Percentiles rank a stretch among this genome's conserved stretches.
Evolutionary conservation across 2,888 invertebrate species (phyloP).

Genomic region (Chrysina gloriosa): DNA sequence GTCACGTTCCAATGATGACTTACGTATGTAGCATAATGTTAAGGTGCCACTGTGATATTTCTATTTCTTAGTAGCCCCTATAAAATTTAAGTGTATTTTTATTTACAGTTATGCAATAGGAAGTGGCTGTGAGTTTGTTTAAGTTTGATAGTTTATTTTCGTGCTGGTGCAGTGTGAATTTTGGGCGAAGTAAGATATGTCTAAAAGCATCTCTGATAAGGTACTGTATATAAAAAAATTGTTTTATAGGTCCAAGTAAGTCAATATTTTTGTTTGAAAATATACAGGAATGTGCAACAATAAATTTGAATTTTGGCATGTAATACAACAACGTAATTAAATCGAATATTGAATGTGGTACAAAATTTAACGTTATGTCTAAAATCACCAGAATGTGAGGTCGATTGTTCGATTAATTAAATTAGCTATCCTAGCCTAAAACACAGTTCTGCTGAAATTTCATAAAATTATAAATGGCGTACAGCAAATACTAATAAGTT

Average conservation of each 20-base stretch:
- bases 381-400: too few relatives aligned
- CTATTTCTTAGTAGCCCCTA: slow-evolving; percentile 1
- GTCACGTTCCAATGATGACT: not conserved
- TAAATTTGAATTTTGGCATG: too few relatives aligned
- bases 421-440: too few relatives aligned
- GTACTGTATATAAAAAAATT: not conserved
- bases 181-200: slow-evolving; percentile 12
- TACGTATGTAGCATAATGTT: not conserved
- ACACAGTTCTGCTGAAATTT: too few relatives aligned
- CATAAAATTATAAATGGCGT: too few relatives aligned
- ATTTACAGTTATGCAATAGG: slow-evolving; percentile 13
- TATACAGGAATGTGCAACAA: too few relatives aligned
- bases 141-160: slow-evolving; percentile 1
- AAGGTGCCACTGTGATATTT: not conserved
- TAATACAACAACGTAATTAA: too few relatives aligned
- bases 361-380: too few relatives aligned
- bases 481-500: too few relatives aligned
- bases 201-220: slow-evolving; percentile 15
- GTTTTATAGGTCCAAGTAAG: not conserved
- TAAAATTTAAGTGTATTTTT: slow-evolving; percentile 3
- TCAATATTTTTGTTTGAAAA: too few relatives aligned
- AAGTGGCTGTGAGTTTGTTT: not conserved
- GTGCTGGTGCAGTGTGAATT: slow-evolving; percentile 20
- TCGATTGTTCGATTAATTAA: too few relatives aligned
- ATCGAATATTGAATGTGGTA: too few relatives aligned